Evolutionary conservation across 64 coral and sea anemone genomes (phyloP).

Genomic region (Montipora sp.): DNA sequence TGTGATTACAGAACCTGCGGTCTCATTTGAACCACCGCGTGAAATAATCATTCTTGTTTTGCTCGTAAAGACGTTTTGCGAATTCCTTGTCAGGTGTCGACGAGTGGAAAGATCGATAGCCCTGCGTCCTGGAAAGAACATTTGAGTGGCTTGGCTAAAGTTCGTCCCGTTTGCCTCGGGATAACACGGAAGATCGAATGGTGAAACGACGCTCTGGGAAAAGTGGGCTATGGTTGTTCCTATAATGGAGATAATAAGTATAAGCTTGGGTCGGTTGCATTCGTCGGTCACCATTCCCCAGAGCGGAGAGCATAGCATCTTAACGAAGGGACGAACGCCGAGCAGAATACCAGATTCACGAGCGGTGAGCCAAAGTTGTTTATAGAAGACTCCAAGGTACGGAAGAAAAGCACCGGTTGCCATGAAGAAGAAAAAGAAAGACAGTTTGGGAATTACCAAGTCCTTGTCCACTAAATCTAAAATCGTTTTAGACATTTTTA

Average conservation of each 20-base stretch:
- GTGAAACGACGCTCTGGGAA: slow-evolving; percentile 89
- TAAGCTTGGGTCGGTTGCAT: slow-evolving; percentile 74
- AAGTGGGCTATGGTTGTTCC: slow-evolving; percentile 78
- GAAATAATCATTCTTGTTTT: neutral
- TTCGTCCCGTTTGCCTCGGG: slow-evolving; percentile 45
- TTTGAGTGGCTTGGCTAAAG: neutral
- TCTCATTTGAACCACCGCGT: slow-evolving; percentile 6
- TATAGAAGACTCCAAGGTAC: slow-evolving; percentile 93
- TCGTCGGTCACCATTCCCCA: slow-evolving; percentile 87
- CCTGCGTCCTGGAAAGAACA: neutral
- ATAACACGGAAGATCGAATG: slow-evolving; percentile 86
- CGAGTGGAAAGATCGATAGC: slow-evolving; percentile 1
- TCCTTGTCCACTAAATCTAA: slow-evolving; percentile 68
- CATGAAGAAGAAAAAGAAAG: slow-evolving; percentile 96
- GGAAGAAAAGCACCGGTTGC: slow-evolving; percentile 85
- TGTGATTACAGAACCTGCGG: neutral
- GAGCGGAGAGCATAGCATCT: slow-evolving; percentile 81
- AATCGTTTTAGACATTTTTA: slow-evolving; percentile 24
- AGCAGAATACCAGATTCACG: slow-evolving; percentile 80
- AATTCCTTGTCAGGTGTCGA: neutral
- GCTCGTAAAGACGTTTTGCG: neutral
- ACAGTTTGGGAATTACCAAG: slow-evolving; percentile 79
- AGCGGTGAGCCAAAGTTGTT: slow-evolving; percentile 88
- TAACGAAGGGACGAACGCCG: slow-evolving; percentile 86
- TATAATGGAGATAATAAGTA: slow-evolving; percentile 84